phyloP scores from a whole-genome alignment of 92 coral and sea anemone genomes.

The Plumapathes pennacea region DNA sequence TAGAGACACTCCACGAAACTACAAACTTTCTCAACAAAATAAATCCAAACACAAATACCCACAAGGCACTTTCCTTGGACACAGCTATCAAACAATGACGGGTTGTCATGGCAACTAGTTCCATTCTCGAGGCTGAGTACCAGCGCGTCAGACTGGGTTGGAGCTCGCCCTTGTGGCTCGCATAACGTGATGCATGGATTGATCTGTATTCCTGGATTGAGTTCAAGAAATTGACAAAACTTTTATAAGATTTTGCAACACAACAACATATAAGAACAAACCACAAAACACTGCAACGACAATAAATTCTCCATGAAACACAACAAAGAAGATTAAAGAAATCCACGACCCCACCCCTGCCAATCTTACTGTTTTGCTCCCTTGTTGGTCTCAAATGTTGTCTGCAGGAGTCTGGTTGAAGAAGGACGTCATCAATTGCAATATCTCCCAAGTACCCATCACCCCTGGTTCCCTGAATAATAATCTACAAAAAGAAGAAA shows the following conservation, averaged over 20 bases:
- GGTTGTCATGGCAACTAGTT: slow-evolving; percentile 67
- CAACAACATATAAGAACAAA: too few species aligned
- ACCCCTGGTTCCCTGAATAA: slow-evolving; percentile 77
- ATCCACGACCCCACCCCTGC: too few species aligned
- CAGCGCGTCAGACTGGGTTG: too few species aligned
- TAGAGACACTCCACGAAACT: too few species aligned
- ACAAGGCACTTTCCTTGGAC: slow-evolving; percentile 83
- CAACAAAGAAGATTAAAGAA: background rate
- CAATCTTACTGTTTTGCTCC: slow-evolving; percentile 56
- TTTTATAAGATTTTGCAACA: too few species aligned
- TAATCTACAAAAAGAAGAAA: slow-evolving; percentile 33
- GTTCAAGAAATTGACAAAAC: too few species aligned
- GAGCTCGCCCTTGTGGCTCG: too few species aligned
- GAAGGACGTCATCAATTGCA: slow-evolving; percentile 79
- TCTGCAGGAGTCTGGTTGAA: slow-evolving; percentile 68
- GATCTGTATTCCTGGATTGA: slow-evolving; percentile 48
- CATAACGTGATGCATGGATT: slow-evolving; percentile 74
- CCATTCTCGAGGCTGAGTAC: slow-evolving; percentile 87
- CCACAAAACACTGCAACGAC: too few species aligned
- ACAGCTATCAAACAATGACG: slow-evolving; percentile 65
- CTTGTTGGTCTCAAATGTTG: slow-evolving; percentile 18
- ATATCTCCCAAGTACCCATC: slow-evolving; percentile 87
- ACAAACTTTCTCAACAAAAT: background rate
- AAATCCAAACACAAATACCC: background rate
- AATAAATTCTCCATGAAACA: background rate